phyloP scores from a whole-genome alignment of 1,140 invertebrate genomes.

The Caenorhabditis inopinata region DNA sequence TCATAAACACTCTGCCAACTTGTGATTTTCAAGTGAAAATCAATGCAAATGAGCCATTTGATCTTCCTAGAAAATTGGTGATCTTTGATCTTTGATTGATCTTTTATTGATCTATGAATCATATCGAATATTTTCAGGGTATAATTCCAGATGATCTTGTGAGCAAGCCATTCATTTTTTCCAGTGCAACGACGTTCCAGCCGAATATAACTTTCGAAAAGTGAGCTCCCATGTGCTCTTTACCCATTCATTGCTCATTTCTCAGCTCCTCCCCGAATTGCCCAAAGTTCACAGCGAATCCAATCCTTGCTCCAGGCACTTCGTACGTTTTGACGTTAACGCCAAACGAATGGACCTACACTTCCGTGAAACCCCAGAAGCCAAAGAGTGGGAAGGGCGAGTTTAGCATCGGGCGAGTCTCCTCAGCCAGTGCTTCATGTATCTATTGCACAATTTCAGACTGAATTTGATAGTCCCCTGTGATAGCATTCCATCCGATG shows the following conservation, averaged over 20 bases:
- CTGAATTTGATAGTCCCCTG: slow-evolving; percentile 27
- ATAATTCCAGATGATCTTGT: background rate
- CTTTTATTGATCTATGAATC: background rate
- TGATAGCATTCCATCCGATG: background rate
- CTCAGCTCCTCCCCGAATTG: background rate
- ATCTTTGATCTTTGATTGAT: background rate
- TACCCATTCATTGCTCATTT: too few relatives aligned
- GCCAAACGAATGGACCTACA: slow-evolving; percentile 24
- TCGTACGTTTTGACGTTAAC: slow-evolving; percentile 33
- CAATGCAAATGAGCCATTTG: background rate
- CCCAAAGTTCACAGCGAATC: background rate
- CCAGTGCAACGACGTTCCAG: background rate
- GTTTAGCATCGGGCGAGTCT: slow-evolving; percentile 40
- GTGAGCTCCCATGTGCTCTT: too few relatives aligned
- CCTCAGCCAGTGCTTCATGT: background rate
- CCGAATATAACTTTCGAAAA: background rate
- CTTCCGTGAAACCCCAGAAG: slow-evolving; percentile 33
- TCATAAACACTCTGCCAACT: background rate
- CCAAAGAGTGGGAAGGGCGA: slow-evolving; percentile 52
- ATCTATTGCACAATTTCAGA: background rate
- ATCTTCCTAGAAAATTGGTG: background rate
- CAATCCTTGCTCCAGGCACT: background rate
- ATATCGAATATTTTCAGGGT: background rate
- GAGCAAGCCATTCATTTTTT: background rate
- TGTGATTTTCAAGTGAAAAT: slow-evolving; percentile 6